Percentiles rank a stretch among this genome's conserved stretches.
phyloP scores from a whole-genome alignment of 2,113 vertebrate genomes.

The Carettochelys insculpta region DNA sequence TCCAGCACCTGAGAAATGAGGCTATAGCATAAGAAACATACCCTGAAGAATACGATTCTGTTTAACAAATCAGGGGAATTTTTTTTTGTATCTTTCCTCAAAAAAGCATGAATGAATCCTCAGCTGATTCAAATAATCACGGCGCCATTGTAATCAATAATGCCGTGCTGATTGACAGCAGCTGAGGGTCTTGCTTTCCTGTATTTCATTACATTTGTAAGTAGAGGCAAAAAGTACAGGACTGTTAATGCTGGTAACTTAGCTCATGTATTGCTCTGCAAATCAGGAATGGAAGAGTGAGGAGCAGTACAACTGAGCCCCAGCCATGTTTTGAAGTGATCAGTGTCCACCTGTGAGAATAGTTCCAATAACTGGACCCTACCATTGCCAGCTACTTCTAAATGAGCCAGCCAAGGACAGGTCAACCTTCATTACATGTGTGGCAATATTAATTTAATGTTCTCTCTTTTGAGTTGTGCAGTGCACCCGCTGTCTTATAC shows the following conservation, averaged over 20 bases:
- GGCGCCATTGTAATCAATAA: background rate
- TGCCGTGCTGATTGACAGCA: background rate
- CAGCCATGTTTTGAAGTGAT: background rate
- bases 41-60: constrained; percentile 28
- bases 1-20: constrained; percentile 49
- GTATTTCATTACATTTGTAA: background rate
- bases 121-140: background rate
- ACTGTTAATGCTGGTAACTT: background rate
- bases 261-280: background rate
- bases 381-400: too few species aligned
- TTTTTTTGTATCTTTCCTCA: background rate
- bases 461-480: too few species aligned
- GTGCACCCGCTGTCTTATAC: too few species aligned
- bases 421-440: too few species aligned
- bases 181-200: background rate
- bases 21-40: constrained; percentile 41
- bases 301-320: background rate
- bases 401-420: too few species aligned
- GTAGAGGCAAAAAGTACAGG: background rate
- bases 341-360: background rate
- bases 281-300: background rate
- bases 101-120: background rate
- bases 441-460: too few species aligned
- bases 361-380: too few species aligned
- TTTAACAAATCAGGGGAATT: background rate